Conservation (phyloP, 2,797 vertebrate genomes). For the Argyrosomus regius region DNA sequence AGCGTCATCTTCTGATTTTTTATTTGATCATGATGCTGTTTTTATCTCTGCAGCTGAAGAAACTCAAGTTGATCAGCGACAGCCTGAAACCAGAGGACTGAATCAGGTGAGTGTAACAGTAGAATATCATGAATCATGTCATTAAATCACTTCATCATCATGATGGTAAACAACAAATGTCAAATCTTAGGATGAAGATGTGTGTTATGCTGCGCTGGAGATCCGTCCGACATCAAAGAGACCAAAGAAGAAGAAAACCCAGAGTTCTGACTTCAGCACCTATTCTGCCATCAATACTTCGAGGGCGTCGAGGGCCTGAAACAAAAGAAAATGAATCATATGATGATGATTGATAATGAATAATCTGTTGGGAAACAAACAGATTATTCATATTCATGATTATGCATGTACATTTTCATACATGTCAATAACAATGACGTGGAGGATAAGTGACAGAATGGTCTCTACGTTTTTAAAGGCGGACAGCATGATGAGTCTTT, state of each 20-base stretch:
- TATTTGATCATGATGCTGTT: background rate
- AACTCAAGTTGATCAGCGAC: constrained; percentile 6
- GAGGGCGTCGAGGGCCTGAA: background rate
- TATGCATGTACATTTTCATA: no score
- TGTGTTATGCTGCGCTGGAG: constrained; percentile 63
- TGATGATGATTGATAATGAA: background rate
- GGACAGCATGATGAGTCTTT: no score
- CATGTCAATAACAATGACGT: no score
- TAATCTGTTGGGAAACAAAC: no score
- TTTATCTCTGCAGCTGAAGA: constrained; percentile 30
- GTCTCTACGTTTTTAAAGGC: no score
- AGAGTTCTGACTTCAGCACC: constrained; percentile 53
- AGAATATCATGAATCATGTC: background rate
- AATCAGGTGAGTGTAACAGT: constrained; percentile 34
- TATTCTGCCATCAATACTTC: constrained; percentile 58
- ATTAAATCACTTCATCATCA: background rate
- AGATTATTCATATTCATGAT: no score
- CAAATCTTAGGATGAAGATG: constrained; percentile 55
- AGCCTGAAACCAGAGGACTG: background rate
- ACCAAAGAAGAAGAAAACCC: constrained; percentile 33
- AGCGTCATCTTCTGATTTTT: background rate
- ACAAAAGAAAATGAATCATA: background rate
- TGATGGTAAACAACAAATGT: constrained; percentile 13
- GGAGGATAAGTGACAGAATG: background rate
- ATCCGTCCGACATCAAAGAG: constrained; percentile 40